Evolutionary conservation across 2,113 vertebrate species (phyloP).

Genomic region (Chaetodon auriga): DNA sequence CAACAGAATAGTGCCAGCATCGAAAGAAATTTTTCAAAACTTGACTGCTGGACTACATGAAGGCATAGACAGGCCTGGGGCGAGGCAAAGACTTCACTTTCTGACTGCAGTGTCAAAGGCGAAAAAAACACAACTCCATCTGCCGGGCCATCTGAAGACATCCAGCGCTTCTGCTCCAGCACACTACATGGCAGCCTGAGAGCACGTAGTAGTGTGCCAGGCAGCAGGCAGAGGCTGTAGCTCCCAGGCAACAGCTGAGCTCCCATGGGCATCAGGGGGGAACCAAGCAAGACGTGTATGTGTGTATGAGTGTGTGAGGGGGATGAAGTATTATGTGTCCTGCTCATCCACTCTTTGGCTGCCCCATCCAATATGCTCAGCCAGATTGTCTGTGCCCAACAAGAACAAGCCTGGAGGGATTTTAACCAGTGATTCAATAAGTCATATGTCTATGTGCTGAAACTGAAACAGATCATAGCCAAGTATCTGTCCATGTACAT

Average conservation of each 20-base stretch:
- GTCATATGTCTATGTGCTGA: conserved; percentile 33
- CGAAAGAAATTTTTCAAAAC: conserved; percentile 45
- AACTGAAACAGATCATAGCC: conserved; percentile 2
- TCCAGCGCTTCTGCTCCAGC: conserved; percentile 64
- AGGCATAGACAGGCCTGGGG: conserved; percentile 33
- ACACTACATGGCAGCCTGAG: conserved; percentile 49
- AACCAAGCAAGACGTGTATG: conserved; percentile 33
- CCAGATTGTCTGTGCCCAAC: conserved; percentile 60
- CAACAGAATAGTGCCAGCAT: conserved; percentile 6
- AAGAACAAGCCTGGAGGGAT: conserved; percentile 51
- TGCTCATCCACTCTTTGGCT: conserved; percentile 63
- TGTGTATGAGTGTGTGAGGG: conserved; percentile 8
- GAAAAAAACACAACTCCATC: conserved; percentile 61
- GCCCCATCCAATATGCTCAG: conserved; percentile 55
- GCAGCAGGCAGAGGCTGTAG: conserved; percentile 60
- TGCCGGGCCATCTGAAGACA: conserved; percentile 72
- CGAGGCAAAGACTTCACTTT: conserved; percentile 35
- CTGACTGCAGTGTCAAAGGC: conserved; percentile 44
- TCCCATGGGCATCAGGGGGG: conserved; percentile 67
- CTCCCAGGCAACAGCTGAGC: conserved; percentile 81
- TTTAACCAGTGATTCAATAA: conserved; percentile 46
- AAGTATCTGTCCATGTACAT: conserved; percentile 2
- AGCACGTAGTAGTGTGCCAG: conserved; percentile 58
- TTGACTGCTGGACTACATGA: conserved; percentile 38
- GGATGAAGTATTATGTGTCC: conserved; percentile 60